These are phyloP conservation scores for Helostoma temminkii DNA, from an alignment of 2,797 vertebrate genomes.

Conservation along the genomic window DNA sequence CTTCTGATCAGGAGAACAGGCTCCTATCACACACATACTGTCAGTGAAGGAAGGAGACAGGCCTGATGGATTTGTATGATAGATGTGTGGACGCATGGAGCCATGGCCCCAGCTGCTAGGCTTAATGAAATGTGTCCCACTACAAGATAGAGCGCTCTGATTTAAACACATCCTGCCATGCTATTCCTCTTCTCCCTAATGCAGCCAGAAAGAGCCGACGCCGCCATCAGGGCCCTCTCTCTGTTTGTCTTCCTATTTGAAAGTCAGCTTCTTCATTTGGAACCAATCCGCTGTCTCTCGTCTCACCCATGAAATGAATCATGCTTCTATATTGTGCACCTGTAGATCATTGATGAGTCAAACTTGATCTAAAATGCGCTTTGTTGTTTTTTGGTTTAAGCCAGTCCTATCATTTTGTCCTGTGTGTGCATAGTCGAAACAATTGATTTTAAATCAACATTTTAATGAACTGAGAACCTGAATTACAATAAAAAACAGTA, in stretches of 20 bases:
- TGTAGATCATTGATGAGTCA: conserved; percentile 72
- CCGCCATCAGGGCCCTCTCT: conserved; percentile 51
- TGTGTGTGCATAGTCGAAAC: conserved; percentile 23
- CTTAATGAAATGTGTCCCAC: conserved; percentile 88
- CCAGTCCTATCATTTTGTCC: conserved; percentile 32
- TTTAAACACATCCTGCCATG: conserved; percentile 85
- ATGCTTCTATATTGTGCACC: conserved; percentile 62
- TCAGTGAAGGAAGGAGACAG: conserved; percentile 64
- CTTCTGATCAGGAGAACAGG: conserved; percentile 72
- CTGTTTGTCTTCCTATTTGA: conserved; percentile 80
- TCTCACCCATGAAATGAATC: conserved; percentile 63
- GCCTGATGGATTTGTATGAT: conserved; percentile 84
- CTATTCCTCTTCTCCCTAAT: conserved; percentile 80
- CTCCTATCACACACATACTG: conserved; percentile 75
- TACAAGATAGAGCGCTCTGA: conserved; percentile 86
- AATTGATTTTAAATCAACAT: conserved; percentile 24
- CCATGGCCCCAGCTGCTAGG: conserved; percentile 84
- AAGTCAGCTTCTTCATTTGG: conserved; percentile 78
- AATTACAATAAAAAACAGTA: not conserved
- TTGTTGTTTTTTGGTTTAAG: conserved; percentile 61
- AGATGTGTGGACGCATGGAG: conserved; percentile 80
- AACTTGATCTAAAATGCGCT: conserved; percentile 65
- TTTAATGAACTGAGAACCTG: conserved; percentile 26
- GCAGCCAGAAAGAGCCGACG: conserved; percentile 65
- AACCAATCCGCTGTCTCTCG: conserved; percentile 64